phyloP scores from a whole-genome alignment of 2,113 vertebrate genomes.

The Alligator sinensis region DNA sequence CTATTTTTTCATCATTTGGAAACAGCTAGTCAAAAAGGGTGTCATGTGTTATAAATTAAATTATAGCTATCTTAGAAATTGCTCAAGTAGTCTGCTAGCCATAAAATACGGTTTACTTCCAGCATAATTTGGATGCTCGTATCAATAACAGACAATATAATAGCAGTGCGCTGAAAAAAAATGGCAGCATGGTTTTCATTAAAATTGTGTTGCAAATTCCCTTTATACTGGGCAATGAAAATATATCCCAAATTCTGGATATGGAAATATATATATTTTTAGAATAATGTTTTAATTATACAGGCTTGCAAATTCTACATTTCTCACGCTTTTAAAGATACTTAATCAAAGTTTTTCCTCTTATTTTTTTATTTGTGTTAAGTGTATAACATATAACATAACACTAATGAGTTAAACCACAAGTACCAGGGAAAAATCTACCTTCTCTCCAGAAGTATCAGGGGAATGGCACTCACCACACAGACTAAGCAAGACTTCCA shows the following conservation, averaged over 20 bases:
- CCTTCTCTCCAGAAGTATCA: neutral
- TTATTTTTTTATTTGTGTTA: neutral
- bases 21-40: neutral
- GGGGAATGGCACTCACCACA: neutral
- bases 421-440: neutral
- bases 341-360: slow-evolving; percentile 11
- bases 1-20: neutral
- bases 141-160: neutral
- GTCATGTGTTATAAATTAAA: neutral
- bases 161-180: neutral
- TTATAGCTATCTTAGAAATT: neutral
- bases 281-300: slow-evolving; percentile 51
- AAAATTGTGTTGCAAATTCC: slow-evolving; percentile 6
- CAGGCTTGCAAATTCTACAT: slow-evolving; percentile 35
- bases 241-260: neutral
- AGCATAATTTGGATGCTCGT: slow-evolving; percentile 3
- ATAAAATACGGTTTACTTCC: neutral
- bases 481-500: neutral
- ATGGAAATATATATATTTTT: slow-evolving; percentile 26
- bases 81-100: neutral
- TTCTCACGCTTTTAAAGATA: slow-evolving; percentile 21
- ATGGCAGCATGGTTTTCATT: slow-evolving; percentile 2
- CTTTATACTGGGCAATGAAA: neutral
- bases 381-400: neutral
- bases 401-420: neutral